Evolutionary conservation across 2,797 vertebrate species (phyloP).

Genomic region (Myripristis jacobus): DNA sequence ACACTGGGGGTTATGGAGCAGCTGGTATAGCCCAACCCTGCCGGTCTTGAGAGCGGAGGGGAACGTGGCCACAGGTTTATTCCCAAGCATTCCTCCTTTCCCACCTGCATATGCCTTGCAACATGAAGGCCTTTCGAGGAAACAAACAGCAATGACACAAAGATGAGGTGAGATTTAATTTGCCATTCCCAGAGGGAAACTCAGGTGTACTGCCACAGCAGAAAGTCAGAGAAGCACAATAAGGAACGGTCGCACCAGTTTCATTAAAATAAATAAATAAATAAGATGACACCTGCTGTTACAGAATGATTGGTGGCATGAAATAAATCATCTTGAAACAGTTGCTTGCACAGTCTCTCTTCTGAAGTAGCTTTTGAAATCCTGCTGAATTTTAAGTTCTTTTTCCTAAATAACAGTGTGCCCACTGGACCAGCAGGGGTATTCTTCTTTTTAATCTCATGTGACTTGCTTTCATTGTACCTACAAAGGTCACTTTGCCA

Average conservation of each 20-base stretch:
- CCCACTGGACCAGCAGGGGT: constrained; percentile 14
- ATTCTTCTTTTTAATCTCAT: constrained; percentile 53
- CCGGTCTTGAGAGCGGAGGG: constrained; percentile 31
- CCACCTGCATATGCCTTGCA: constrained; percentile 61
- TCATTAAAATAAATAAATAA: constrained; percentile 12
- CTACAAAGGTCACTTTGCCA: constrained; percentile 67
- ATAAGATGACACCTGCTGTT: background rate
- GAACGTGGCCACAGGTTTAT: constrained; percentile 51
- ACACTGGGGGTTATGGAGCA: constrained; percentile 71
- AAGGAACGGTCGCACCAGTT: background rate
- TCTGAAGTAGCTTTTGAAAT: background rate
- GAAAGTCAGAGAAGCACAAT: background rate
- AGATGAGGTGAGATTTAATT: constrained; percentile 40
- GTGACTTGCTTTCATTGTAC: constrained; percentile 55
- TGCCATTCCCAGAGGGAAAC: constrained; percentile 28
- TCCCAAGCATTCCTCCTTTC: constrained; percentile 52
- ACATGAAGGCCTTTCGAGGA: constrained; percentile 21
- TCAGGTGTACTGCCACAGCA: constrained; percentile 32
- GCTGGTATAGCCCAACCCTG: constrained; percentile 63
- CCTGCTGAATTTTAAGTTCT: background rate
- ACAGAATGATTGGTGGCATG: background rate
- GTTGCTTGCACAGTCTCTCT: no score
- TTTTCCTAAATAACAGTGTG: constrained; percentile 12
- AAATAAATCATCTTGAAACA: no score
- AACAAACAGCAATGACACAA: constrained; percentile 40